Conservation (phyloP, 2,113 vertebrate species). For the Strix uralensis region DNA sequence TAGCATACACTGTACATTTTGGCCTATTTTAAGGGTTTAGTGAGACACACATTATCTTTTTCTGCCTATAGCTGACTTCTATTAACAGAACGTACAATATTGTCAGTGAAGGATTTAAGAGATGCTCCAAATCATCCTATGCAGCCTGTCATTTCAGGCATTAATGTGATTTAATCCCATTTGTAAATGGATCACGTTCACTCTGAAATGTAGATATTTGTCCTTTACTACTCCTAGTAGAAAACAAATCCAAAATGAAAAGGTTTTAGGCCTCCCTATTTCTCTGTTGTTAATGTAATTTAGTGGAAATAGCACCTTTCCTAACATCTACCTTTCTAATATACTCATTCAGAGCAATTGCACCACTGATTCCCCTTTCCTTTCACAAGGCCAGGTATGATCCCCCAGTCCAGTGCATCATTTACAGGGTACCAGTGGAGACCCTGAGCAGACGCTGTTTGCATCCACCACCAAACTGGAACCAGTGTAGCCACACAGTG, state of each 20-base stretch:
- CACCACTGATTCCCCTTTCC: neutral
- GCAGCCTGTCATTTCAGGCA: neutral
- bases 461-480: neutral
- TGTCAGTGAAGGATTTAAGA: neutral
- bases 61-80: neutral
- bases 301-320: neutral
- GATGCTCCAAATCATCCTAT: neutral
- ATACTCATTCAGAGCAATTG: neutral
- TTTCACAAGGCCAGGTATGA: neutral
- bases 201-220: neutral
- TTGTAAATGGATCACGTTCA: neutral
- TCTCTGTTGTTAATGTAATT: neutral
- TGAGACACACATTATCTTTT: neutral
- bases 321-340: neutral
- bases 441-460: neutral
- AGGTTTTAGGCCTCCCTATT: neutral
- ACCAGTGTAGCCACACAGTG: too few relatives aligned
- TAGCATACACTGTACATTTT: neutral
- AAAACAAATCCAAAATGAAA: neutral
- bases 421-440: neutral
- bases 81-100: neutral
- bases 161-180: neutral
- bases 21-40: neutral
- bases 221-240: neutral
- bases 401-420: fast-evolving